Percentiles rank a stretch among this genome's conserved stretches.
Evolutionary conservation across 2,113 vertebrate species (phyloP).

Genomic region (Aldabrachelys gigantea): DNA sequence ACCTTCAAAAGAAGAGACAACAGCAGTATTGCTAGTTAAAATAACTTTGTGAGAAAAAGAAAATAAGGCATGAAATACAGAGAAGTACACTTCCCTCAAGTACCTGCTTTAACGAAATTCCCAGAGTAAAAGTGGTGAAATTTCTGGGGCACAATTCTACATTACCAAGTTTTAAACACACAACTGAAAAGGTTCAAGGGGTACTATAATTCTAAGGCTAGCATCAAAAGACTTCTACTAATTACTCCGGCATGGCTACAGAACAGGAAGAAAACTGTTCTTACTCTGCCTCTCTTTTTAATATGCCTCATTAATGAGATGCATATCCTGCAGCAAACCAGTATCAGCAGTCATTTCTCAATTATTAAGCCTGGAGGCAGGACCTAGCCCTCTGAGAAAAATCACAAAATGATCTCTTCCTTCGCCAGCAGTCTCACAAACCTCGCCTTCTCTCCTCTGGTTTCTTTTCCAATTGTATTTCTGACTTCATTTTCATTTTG

Average conservation of each 20-base stretch:
- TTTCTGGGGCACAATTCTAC: not conserved
- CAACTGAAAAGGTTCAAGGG: not conserved
- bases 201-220: not conserved
- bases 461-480: not conserved
- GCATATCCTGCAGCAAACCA: not conserved
- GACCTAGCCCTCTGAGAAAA: not conserved
- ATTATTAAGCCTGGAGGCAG: not conserved
- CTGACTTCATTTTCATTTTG: not conserved
- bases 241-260: not conserved
- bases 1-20: not conserved
- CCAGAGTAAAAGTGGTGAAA: not conserved
- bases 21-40: not conserved
- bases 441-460: not conserved
- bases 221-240: not conserved
- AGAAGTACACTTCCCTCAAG: not conserved
- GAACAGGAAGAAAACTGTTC: not conserved
- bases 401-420: not conserved
- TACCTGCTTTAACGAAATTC: not conserved
- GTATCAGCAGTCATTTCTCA: not conserved
- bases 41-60: no score
- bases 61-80: not conserved
- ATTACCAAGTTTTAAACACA: not conserved
- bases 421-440: not conserved
- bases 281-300: not conserved
- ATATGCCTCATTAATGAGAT: fast-evolving